Evolutionary conservation across 2,797 vertebrate genomes (phyloP).

Genomic region (Schizothorax lantsangensis): DNA sequence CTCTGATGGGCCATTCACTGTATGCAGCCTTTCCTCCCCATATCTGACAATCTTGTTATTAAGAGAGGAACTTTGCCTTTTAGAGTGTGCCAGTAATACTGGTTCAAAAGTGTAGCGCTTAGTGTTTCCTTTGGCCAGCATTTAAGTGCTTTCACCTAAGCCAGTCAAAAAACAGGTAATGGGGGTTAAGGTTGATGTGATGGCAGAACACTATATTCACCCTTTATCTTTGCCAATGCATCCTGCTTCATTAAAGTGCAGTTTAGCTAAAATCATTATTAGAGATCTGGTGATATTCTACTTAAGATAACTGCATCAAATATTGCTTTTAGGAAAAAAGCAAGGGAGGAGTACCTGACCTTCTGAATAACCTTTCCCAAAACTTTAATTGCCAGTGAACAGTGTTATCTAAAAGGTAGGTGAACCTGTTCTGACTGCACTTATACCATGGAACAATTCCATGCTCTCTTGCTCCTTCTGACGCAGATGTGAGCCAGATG

Average conservation of each 20-base stretch:
- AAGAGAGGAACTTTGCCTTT: constrained; percentile 55
- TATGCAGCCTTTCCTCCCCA: constrained; percentile 30
- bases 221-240: constrained; percentile 30
- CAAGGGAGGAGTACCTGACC: constrained; percentile 23
- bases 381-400: background rate
- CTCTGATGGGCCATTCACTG: constrained; percentile 45
- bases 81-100: constrained; percentile 44
- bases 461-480: constrained; percentile 36
- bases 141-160: constrained; percentile 49
- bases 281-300: constrained; percentile 12
- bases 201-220: constrained; percentile 32
- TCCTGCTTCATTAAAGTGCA: constrained; percentile 43
- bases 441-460: constrained; percentile 31
- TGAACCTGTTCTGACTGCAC: constrained; percentile 58
- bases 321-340: background rate
- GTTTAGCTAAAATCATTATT: constrained; percentile 24
- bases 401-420: constrained; percentile 45
- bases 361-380: constrained; percentile 5
- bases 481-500: constrained; percentile 63
- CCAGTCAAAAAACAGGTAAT: constrained; percentile 30
- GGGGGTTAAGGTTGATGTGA: constrained; percentile 11
- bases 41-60: constrained; percentile 53
- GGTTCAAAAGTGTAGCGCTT: constrained; percentile 34
- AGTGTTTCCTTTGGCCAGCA: constrained; percentile 31
- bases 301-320: constrained; percentile 3